A percentile compares a stretch with the other conserved stretches of the same genome.
Evolutionary conservation across 2,797 vertebrate species (phyloP).

Genomic region (Danio aesculapii): DNA sequence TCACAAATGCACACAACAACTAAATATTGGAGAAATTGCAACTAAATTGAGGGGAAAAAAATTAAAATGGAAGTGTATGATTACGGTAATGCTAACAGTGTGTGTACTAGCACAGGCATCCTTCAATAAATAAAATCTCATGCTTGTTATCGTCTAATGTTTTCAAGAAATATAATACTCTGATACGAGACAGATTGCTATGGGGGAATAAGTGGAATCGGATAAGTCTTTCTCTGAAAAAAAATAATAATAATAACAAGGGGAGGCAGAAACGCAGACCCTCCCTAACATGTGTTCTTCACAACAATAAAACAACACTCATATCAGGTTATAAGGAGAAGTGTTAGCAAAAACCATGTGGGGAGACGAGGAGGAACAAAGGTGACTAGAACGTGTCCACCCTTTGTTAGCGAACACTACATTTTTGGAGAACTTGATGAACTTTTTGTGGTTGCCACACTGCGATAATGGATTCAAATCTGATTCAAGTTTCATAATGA

Average conservation of each 20-base stretch:
- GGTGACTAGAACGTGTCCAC: slow-evolving; percentile 74
- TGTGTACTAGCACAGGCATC: background rate
- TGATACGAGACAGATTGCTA: slow-evolving; percentile 69
- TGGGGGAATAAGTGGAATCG: slow-evolving; percentile 56
- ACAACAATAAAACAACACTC: slow-evolving; percentile 62
- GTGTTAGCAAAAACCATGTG: slow-evolving; percentile 85
- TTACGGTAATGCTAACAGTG: no score
- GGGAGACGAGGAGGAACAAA: slow-evolving; percentile 77
- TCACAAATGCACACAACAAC: no score
- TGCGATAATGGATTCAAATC: background rate
- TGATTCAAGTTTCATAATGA: slow-evolving; percentile 39
- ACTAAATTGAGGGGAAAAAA: no score
- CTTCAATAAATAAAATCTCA: background rate
- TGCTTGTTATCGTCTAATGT: slow-evolving; percentile 71
- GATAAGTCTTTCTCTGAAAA: slow-evolving; percentile 54
- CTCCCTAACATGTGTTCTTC: slow-evolving; percentile 76
- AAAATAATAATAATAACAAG: slow-evolving; percentile 68
- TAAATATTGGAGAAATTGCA: no score
- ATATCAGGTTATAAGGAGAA: slow-evolving; percentile 81
- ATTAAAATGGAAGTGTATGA: no score
- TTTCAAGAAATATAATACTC: slow-evolving; percentile 73
- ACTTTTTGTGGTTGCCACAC: background rate
- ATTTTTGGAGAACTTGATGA: slow-evolving; percentile 61
- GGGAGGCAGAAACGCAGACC: slow-evolving; percentile 77
- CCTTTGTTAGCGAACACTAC: slow-evolving; percentile 72